phyloP scores from a whole-genome alignment of 2,113 vertebrate genomes.

The Vidua chalybeata region DNA sequence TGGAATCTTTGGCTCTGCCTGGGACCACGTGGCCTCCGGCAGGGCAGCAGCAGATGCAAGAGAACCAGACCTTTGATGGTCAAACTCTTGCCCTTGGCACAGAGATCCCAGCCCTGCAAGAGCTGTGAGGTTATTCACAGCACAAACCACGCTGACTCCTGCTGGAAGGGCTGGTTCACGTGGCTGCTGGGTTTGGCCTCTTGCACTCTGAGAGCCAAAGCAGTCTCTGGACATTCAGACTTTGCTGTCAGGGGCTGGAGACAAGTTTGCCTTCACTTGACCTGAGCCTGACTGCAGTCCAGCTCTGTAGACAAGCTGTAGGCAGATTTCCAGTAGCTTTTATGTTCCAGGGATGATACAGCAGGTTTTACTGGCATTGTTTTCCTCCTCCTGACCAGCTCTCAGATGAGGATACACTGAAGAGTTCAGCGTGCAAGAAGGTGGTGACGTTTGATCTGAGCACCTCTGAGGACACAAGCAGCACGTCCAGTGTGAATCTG shows the following conservation, averaged over 20 bases:
- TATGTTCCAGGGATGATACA: neutral
- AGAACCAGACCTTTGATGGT: neutral
- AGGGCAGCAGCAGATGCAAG: neutral
- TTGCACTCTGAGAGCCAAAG: neutral
- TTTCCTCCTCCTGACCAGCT: slow-evolving; percentile 64
- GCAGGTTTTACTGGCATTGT: neutral
- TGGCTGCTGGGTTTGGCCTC: neutral
- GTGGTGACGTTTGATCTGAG: slow-evolving; percentile 89
- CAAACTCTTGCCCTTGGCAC: neutral
- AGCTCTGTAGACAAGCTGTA: neutral
- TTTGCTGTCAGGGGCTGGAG: neutral
- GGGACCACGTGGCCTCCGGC: neutral
- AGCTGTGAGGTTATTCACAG: neutral
- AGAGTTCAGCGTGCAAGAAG: slow-evolving; percentile 68
- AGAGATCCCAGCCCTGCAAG: neutral
- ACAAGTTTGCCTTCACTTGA: neutral
- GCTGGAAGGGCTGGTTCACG: neutral
- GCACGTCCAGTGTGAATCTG: slow-evolving; percentile 45
- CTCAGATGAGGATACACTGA: slow-evolving; percentile 76
- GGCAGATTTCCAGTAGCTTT: neutral
- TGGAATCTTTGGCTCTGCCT: neutral
- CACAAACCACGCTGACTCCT: neutral
- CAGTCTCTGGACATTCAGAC: neutral
- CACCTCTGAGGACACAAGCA: slow-evolving; percentile 79
- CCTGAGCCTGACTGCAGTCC: neutral